Evolutionary conservation across 2,888 invertebrate species (phyloP).

Genomic region (Drosophila fulvimacula): DNA sequence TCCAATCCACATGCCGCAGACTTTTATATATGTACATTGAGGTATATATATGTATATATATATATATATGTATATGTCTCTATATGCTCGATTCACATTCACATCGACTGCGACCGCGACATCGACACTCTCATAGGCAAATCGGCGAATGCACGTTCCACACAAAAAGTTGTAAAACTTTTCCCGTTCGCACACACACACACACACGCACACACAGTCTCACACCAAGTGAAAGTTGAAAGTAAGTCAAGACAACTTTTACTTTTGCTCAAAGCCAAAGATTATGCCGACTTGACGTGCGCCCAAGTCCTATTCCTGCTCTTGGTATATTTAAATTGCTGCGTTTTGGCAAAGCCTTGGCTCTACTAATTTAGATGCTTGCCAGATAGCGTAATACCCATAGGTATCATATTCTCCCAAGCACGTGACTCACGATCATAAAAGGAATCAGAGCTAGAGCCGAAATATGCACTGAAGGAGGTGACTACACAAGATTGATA

Average conservation of each 20-base stretch:
- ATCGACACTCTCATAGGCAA: conserved; percentile 56
- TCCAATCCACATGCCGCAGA: conserved; percentile 20
- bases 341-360: conserved; percentile 7
- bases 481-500: neutral
- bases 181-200: conserved; percentile 21
- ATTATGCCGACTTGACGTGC: conserved; percentile 54
- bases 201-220: neutral
- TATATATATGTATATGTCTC: neutral
- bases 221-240: conserved; percentile 62
- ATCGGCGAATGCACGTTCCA: conserved; percentile 70
- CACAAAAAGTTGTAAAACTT: conserved; percentile 67
- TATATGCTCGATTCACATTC: conserved; percentile 19
- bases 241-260: conserved; percentile 77
- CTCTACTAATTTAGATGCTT: conserved; percentile 43
- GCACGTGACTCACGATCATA: conserved; percentile 37
- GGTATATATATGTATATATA: neutral
- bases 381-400: conserved; percentile 27
- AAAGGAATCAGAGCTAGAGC: neutral
- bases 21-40: neutral
- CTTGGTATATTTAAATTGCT: conserved; percentile 30
- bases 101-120: conserved; percentile 31
- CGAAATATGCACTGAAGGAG: neutral
- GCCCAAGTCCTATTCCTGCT: conserved; percentile 4
- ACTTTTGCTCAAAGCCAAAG: conserved; percentile 62
- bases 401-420: conserved; percentile 9